phyloP scores from a whole-genome alignment of 2,113 vertebrate species.

The Nerophis ophidion region DNA sequence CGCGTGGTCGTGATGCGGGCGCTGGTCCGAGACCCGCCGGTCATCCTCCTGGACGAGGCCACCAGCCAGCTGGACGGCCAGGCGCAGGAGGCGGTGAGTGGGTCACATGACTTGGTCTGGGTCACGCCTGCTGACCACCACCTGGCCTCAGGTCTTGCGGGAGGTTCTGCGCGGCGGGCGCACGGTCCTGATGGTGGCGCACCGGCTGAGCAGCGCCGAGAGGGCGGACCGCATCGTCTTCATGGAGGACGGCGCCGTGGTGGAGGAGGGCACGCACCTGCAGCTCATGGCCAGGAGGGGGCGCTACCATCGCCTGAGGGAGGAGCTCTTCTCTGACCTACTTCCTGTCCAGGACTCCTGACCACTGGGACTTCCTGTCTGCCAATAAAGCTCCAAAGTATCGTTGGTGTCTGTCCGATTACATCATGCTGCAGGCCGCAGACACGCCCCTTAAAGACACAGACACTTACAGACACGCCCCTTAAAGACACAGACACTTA shows the following conservation, averaged over 20 bases:
- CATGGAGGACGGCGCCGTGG: slow-evolving; percentile 70
- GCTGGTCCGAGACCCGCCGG: slow-evolving; percentile 73
- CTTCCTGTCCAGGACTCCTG: no score
- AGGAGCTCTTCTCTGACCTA: slow-evolving; percentile 53
- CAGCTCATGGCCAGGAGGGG: slow-evolving; percentile 68
- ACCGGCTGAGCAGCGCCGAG: slow-evolving; percentile 72
- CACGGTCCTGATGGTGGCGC: slow-evolving; percentile 80
- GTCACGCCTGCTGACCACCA: not conserved
- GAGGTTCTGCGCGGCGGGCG: slow-evolving; percentile 37
- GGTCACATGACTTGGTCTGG: not conserved
- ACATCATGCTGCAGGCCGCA: no score
- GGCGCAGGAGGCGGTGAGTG: slow-evolving; percentile 65
- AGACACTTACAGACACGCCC: no score
- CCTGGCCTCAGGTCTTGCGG: slow-evolving; percentile 71
- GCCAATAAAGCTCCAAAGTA: no score
- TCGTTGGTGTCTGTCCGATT: no score
- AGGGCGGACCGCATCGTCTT: slow-evolving; percentile 76
- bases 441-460: no score
- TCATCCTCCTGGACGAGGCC: slow-evolving; percentile 85
- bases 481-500: no score
- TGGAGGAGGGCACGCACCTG: slow-evolving; percentile 73
- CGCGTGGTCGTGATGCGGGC: slow-evolving; percentile 78
- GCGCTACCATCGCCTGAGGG: slow-evolving; percentile 63
- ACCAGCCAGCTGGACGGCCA: slow-evolving; percentile 77
- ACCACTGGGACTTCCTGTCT: no score